Conservation (phyloP, 2,797 vertebrate species). For the Lepus oiostolus region DNA sequence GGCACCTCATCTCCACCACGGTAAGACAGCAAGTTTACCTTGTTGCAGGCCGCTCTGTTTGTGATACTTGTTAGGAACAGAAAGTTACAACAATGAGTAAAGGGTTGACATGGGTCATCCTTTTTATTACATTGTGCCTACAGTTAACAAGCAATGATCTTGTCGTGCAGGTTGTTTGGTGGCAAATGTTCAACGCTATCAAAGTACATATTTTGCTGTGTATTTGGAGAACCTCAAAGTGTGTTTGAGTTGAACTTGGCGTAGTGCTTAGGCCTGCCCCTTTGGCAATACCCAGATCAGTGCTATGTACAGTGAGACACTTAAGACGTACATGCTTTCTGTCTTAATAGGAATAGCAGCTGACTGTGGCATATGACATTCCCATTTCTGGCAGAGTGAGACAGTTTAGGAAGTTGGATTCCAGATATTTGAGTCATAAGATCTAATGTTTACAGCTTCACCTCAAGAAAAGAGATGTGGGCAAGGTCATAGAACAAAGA, state of each 20-base stretch:
- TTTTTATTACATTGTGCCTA: neutral
- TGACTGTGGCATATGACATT: neutral
- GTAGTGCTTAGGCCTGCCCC: neutral
- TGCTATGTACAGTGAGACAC: neutral
- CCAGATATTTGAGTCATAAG: neutral
- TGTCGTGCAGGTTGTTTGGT: constrained; percentile 16
- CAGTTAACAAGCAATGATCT: neutral
- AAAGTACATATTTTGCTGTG: neutral
- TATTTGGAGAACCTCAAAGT: neutral
- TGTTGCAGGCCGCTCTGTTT: neutral
- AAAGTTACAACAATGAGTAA: neutral
- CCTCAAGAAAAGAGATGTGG: neutral
- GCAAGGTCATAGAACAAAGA: neutral
- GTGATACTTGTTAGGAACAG: neutral
- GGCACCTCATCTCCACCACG: neutral
- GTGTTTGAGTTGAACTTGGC: neutral
- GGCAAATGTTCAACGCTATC: neutral
- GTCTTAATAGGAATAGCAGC: neutral
- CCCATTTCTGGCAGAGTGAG: neutral
- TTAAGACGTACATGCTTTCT: neutral
- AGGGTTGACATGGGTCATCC: neutral
- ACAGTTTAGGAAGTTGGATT: neutral
- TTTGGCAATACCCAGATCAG: neutral
- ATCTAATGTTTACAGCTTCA: neutral
- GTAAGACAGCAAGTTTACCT: neutral